Percentiles rank a stretch among this genome's conserved stretches.
Evolutionary conservation across 1,140 invertebrate genomes (phyloP).

Genomic region (Leptoteleia sp.): DNA sequence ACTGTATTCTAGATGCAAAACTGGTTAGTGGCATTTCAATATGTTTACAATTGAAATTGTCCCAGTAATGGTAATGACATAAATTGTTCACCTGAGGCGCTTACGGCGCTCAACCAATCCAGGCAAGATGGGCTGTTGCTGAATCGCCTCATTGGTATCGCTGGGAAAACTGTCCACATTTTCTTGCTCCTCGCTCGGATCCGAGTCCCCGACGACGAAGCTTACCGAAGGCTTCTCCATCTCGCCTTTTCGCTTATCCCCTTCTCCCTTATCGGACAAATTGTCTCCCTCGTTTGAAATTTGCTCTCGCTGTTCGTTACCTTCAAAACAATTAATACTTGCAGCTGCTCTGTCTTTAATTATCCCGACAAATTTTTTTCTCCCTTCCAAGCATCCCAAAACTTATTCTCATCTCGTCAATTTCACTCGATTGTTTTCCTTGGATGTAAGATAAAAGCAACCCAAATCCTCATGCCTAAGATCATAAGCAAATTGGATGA

Average conservation of each 20-base stretch:
- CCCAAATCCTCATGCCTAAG: conserved; percentile 5
- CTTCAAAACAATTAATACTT: conserved; percentile 55
- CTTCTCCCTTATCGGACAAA: conserved; percentile 7
- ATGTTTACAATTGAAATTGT: background rate
- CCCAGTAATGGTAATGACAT: conserved; percentile 34
- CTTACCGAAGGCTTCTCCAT: conserved; percentile 78
- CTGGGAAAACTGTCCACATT: conserved; percentile 80
- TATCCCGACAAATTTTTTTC: background rate
- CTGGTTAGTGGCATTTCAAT: too few relatives aligned
- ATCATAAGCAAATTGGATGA: background rate
- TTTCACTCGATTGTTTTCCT: background rate
- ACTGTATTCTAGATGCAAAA: too few relatives aligned
- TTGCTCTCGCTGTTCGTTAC: conserved; percentile 52
- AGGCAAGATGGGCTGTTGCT: conserved; percentile 73
- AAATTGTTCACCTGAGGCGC: conserved; percentile 80
- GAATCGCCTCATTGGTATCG: conserved; percentile 57
- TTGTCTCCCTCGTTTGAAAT: conserved; percentile 19
- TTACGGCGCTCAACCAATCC: conserved; percentile 81
- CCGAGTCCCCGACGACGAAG: conserved; percentile 80
- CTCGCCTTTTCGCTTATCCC: conserved; percentile 17
- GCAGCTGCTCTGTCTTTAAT: conserved; percentile 3
- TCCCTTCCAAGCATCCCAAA: too few relatives aligned
- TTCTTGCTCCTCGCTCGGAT: conserved; percentile 77
- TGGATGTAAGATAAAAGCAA: background rate
- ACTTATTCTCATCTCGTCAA: too few relatives aligned